Percentiles rank a stretch among this genome's conserved stretches.
phyloP scores from a whole-genome alignment of 2,113 vertebrate species.

The Chaetodon trifascialis region DNA sequence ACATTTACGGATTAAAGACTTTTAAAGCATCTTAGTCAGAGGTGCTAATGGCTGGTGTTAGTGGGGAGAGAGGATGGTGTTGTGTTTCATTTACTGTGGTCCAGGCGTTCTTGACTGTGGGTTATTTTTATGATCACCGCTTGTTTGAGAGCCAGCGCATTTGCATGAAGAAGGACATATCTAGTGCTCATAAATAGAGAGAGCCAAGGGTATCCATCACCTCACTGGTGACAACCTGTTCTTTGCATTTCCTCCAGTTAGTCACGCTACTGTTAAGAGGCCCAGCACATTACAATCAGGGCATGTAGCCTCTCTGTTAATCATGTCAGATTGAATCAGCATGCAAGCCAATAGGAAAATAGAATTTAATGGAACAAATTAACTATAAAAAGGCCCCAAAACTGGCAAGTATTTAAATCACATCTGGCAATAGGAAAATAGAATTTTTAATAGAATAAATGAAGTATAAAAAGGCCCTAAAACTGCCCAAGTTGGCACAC shows the following conservation, averaged over 20 bases:
- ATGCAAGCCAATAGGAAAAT: neutral
- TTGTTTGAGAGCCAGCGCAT: slow-evolving; percentile 66
- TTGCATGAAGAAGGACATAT: slow-evolving; percentile 64
- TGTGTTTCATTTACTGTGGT: slow-evolving; percentile 54
- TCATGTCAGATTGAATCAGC: slow-evolving; percentile 18
- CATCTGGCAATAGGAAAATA: slow-evolving; percentile 7
- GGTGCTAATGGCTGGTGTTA: neutral
- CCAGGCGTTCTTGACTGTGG: slow-evolving; percentile 52
- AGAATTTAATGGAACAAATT: slow-evolving; percentile 11
- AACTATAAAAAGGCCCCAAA: slow-evolving; percentile 11
- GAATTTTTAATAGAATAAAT: slow-evolving; percentile 24
- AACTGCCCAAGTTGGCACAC: slow-evolving; percentile 3
- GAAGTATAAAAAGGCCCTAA: neutral
- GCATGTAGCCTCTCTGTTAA: slow-evolving; percentile 2
- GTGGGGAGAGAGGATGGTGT: slow-evolving; percentile 43
- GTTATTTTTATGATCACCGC: slow-evolving; percentile 77
- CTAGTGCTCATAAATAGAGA: slow-evolving; percentile 49
- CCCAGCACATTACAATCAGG: neutral
- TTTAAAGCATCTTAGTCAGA: slow-evolving; percentile 14
- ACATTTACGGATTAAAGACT: neutral
- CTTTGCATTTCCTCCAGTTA: slow-evolving; percentile 22
- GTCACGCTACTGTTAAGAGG: slow-evolving; percentile 18
- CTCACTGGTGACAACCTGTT: slow-evolving; percentile 64
- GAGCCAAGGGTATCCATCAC: slow-evolving; percentile 67
- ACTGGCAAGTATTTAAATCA: slow-evolving; percentile 2